These are phyloP conservation scores for Gryllus longicercus DNA, from an alignment of 2,888 invertebrate species.

Conservation along the genomic window DNA sequence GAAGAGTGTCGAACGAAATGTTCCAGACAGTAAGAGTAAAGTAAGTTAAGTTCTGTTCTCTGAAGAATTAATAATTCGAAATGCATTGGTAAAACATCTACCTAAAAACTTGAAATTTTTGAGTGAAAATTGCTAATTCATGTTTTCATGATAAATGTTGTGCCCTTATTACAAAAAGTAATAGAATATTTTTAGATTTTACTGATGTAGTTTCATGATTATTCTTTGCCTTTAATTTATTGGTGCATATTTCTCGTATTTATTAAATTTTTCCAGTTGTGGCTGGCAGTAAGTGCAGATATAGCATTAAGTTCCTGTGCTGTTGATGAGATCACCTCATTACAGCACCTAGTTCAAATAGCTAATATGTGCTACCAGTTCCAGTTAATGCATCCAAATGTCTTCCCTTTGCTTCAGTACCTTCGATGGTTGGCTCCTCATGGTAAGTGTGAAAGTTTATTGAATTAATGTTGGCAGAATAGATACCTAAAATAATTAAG, in stretches of 20 bases:
- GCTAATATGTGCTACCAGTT: constrained; percentile 25
- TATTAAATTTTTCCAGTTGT: constrained; percentile 22
- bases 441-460: constrained; percentile 10
- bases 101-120: not conserved
- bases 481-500: too few species aligned
- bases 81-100: not conserved
- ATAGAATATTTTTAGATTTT: not conserved
- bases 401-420: constrained; percentile 19
- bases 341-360: constrained; percentile 22
- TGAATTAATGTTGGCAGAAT: too few species aligned
- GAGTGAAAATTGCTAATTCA: not conserved
- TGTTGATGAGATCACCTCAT: not conserved
- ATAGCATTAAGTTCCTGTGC: constrained; percentile 23
- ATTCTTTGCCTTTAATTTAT: too few species aligned
- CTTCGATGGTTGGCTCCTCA: constrained; percentile 27
- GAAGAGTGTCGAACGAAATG: not conserved
- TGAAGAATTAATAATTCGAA: not conserved
- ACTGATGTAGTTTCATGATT: too few species aligned
- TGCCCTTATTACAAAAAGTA: not conserved
- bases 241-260: too few species aligned
- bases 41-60: not conserved
- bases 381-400: constrained; percentile 23
- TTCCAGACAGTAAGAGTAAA: constrained; percentile 19
- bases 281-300: constrained; percentile 22
- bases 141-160: too few species aligned